Evolutionary conservation across 1,140 invertebrate genomes (phyloP).

Genomic region (Diorhabda sublineata): DNA sequence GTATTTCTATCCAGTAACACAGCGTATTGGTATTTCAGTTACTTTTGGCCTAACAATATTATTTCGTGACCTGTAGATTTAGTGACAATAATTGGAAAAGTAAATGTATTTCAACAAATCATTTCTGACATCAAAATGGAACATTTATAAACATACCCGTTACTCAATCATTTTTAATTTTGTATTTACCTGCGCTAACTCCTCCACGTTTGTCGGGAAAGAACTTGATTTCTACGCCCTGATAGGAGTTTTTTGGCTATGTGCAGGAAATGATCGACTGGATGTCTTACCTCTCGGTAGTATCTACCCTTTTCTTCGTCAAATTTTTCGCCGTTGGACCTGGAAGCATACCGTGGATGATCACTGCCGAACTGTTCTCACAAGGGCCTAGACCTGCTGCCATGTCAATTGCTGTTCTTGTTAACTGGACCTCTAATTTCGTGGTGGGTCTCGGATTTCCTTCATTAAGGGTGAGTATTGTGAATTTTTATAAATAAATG

Average conservation of each 20-base stretch:
- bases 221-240: conserved; percentile 56
- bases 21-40: too few species aligned
- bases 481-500: too few species aligned
- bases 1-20: too few species aligned
- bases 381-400: conserved; percentile 94
- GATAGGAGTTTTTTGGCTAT: conserved; percentile 91
- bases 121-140: too few species aligned
- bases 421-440: conserved; percentile 99
- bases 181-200: conserved; percentile 30
- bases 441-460: conserved; percentile 93
- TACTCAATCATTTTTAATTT: too few species aligned
- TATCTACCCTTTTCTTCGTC: conserved; percentile 89
- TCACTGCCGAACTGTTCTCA: conserved; percentile 96
- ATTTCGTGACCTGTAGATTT: too few species aligned
- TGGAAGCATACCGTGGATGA: conserved; percentile 98
- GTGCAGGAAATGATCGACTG: conserved; percentile 97
- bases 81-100: not conserved
- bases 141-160: too few species aligned
- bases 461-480: conserved; percentile 75
- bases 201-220: conserved; percentile 57
- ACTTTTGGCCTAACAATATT: too few species aligned
- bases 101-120: conserved; percentile 1
- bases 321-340: conserved; percentile 96
- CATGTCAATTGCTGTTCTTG: conserved; percentile 95
- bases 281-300: conserved; percentile 94